A percentile compares a stretch with the other conserved stretches of the same genome.
phyloP scores from a whole-genome alignment of 2,797 vertebrate species.

The Percopsis omiscomaycus region DNA sequence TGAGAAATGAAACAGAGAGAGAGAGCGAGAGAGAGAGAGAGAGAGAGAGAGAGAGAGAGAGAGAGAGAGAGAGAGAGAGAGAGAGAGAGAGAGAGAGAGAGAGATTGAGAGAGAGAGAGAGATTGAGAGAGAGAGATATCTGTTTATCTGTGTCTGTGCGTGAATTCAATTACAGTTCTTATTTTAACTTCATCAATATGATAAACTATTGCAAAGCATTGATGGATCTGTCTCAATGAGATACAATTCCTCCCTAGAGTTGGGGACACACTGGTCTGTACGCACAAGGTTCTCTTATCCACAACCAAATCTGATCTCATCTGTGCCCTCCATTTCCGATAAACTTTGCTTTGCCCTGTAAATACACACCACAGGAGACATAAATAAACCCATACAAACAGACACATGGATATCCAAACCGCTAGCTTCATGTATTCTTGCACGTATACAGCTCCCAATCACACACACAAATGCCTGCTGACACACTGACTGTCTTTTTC shows the following conservation, averaged over 20 bases:
- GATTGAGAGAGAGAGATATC: too few relatives aligned
- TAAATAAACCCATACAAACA: conserved; percentile 2
- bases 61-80: conserved; percentile 7
- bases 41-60: neutral
- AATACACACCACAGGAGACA: conserved; percentile 7
- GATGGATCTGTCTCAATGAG: too few relatives aligned
- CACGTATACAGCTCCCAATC: neutral
- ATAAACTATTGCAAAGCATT: too few relatives aligned
- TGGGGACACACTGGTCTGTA: too few relatives aligned
- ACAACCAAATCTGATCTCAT: conserved; percentile 28
- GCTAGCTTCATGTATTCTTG: neutral
- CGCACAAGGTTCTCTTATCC: too few relatives aligned
- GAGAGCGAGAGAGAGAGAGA: neutral
- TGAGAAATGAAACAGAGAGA: too few relatives aligned
- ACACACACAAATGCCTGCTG: neutral
- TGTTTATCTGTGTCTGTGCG: too few relatives aligned
- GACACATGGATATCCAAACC: neutral
- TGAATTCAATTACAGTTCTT: too few relatives aligned
- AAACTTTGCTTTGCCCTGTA: conserved; percentile 13
- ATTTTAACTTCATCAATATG: too few relatives aligned
- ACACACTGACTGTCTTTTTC: neutral
- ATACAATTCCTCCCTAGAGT: too few relatives aligned
- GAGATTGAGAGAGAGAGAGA: conserved; percentile 2
- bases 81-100: conserved; percentile 8
- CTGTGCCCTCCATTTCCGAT: conserved; percentile 9